Evolutionary conservation across 2,797 vertebrate genomes (phyloP), one percentile per base, ranked within the genome.

Genomic region (Paratrypauchen microcephalus): DNA sequence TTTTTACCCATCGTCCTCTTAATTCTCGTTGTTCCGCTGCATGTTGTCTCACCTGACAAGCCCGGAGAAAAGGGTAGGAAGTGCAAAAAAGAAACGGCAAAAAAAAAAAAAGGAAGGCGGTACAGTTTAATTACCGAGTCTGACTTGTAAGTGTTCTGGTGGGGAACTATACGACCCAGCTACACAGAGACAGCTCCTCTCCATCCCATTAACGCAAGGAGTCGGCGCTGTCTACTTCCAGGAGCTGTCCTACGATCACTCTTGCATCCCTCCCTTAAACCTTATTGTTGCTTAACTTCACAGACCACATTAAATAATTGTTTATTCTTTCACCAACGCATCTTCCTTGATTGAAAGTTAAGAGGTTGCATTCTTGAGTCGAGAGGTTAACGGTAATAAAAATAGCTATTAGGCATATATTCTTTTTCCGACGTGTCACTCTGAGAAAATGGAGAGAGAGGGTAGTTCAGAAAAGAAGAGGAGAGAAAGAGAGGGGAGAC

Each of bases 401-500:
- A 95, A 94, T 94, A 95, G 93, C 93, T 95, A 92, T 91, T 91
- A 95, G 94, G 94, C 81, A 82, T 82, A 87, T 95, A 95, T 95
- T 94, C 92, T 93, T 60, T 93, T 94, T 91, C 78, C 90, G 94
- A 96, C 92, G 92, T 95, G 96, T 95, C 95, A 95, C 95, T 95
- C 95, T 1, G 24, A 83, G 82, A 71, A 72, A 77, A 60, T 36
- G 70, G 70, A 58, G 59, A 41, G 68, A 59, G 72, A 69, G 77
- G 60, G 77, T 58, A 54, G 66, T 70, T 68, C 69, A 71, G 58
- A 36, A 36, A 32, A 19, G 57, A 65, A 32, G 45, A 59, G 59
- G 75, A 76, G 73, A 79, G 83, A 83, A 79, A 87, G 83, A 95
- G 94, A 95, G 95, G 94, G 95, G 94, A 95, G 96, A 96, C 97